phyloP scores from a whole-genome alignment of 1,140 invertebrate genomes.

The Drosophila watanabei region DNA sequence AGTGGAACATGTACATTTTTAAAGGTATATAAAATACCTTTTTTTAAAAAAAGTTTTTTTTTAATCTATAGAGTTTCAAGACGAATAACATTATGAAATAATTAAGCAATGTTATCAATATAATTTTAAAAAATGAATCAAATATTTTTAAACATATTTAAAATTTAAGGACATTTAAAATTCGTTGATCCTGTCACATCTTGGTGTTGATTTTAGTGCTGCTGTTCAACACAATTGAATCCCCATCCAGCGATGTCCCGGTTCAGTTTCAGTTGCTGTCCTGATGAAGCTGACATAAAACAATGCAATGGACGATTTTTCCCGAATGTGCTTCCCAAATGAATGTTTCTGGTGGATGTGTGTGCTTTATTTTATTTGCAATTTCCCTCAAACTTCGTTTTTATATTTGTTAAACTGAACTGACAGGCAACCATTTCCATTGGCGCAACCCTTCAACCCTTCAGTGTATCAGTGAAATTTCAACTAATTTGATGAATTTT shows the following conservation, averaged over 20 bases:
- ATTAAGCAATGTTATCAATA: background rate
- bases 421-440: conserved; percentile 49
- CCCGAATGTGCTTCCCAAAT: conserved; percentile 63
- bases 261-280: conserved; percentile 44
- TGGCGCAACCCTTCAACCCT: conserved; percentile 1
- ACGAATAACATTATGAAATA: too few relatives aligned
- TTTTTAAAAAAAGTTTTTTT: too few relatives aligned
- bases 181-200: background rate
- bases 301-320: conserved; percentile 66
- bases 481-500: conserved; percentile 76
- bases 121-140: background rate
- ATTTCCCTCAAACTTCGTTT: conserved; percentile 8
- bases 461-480: conserved; percentile 58
- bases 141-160: background rate
- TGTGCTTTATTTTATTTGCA: conserved; percentile 37
- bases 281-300: conserved; percentile 79
- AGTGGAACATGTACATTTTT: too few relatives aligned
- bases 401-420: conserved; percentile 55
- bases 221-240: conserved; percentile 57
- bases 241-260: conserved; percentile 45
- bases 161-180: conserved; percentile 4
- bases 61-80: too few relatives aligned
- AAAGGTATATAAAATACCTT: too few relatives aligned
- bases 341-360: conserved; percentile 41
- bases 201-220: conserved; percentile 42